Evolutionary conservation across 2,888 invertebrate species (phyloP).

Genomic region (Synanthedon andrenaeformis): DNA sequence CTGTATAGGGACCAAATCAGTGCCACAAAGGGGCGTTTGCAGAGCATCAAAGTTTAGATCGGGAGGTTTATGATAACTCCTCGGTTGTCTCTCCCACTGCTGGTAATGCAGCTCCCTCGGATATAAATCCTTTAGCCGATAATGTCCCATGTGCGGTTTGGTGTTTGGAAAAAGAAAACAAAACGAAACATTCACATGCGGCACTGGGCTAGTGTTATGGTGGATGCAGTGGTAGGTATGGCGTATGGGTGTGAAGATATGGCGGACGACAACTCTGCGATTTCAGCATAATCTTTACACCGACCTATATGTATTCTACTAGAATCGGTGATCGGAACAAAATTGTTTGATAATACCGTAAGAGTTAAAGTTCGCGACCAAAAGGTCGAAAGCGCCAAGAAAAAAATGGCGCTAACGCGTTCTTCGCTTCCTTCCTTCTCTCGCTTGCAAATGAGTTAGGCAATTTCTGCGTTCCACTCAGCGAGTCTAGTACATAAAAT

Average conservation of each 20-base stretch:
- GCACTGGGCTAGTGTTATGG: conserved; percentile 56
- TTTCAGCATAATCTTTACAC: neutral
- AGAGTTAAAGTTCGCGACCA: neutral
- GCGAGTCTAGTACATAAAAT: too few species aligned
- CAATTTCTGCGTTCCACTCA: too few species aligned
- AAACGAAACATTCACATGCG: conserved; percentile 73
- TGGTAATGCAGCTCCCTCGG: conserved; percentile 73
- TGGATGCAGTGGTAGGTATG: conserved; percentile 45
- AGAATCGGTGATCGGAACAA: too few species aligned
- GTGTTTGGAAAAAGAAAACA: conserved; percentile 69
- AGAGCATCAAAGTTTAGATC: conserved; percentile 67
- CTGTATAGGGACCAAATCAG: conserved; percentile 67
- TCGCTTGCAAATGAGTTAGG: too few species aligned
- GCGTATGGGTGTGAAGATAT: conserved; percentile 28
- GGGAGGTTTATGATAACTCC: conserved; percentile 70
- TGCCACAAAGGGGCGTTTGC: conserved; percentile 61
- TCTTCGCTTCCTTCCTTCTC: too few species aligned
- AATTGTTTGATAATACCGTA: too few species aligned
- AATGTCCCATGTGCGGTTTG: conserved; percentile 66
- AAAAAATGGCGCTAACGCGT: neutral
- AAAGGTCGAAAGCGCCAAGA: neutral
- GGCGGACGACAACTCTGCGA: conserved; percentile 44
- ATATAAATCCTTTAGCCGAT: conserved; percentile 66
- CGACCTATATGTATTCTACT: neutral
- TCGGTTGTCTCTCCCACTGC: conserved; percentile 76